These are phyloP conservation scores for Sipha maydis DNA, from an alignment of 2,888 invertebrate genomes.

Conservation along the genomic window DNA sequence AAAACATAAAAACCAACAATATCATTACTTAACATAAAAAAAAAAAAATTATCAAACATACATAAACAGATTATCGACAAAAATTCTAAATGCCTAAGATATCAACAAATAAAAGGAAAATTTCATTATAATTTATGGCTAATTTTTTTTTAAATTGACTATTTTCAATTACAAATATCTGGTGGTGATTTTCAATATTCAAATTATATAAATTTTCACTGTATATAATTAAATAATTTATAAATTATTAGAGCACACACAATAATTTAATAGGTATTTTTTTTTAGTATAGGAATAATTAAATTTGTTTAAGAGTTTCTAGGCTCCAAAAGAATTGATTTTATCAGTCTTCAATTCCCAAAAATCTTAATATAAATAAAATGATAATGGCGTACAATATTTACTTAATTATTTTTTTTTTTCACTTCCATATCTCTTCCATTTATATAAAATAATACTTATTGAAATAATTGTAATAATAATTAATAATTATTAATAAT, in stretches of 20 bases:
- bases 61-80: conserved; percentile 32
- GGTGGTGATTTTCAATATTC: not conserved
- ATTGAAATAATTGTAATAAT: conserved; percentile 31
- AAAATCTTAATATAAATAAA: conserved; percentile 49
- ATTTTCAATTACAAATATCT: conserved; percentile 28
- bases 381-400: conserved; percentile 47
- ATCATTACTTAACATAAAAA: conserved; percentile 31
- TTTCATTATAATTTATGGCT: not conserved
- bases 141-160: conserved; percentile 30
- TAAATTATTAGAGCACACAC: conserved; percentile 17
- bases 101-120: conserved; percentile 4
- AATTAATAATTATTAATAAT: conserved; percentile 31
- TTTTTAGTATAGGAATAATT: conserved; percentile 34
- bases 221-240: conserved; percentile 23
- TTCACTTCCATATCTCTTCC: conserved; percentile 49
- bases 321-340: conserved; percentile 58
- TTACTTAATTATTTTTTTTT: conserved; percentile 38
- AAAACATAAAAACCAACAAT: conserved; percentile 52
- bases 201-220: not conserved
- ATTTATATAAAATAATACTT: conserved; percentile 55
- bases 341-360: conserved; percentile 59
- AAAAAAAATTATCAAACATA: conserved; percentile 35
- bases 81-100: conserved; percentile 8
- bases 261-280: not conserved
- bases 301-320: conserved; percentile 28